phyloP scores from a whole-genome alignment of 2,797 vertebrate species.

The Cichlasoma orientale region DNA sequence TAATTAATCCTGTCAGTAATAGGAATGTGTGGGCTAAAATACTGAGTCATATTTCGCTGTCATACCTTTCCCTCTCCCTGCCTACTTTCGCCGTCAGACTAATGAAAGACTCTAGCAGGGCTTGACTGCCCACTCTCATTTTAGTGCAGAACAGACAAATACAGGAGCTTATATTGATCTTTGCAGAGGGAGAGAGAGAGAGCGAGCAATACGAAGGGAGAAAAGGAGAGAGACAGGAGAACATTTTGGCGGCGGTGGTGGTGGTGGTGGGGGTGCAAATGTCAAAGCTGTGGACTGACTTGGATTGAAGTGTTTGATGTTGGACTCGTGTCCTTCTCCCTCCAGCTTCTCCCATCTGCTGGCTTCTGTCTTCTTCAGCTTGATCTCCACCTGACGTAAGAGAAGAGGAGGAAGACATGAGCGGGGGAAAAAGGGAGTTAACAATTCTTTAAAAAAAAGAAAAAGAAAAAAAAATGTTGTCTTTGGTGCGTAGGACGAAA shows the following conservation, averaged over 20 bases:
- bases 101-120: slow-evolving; percentile 66
- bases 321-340: slow-evolving; percentile 78
- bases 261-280: slow-evolving; percentile 15
- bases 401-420: not conserved
- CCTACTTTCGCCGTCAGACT: slow-evolving; percentile 65
- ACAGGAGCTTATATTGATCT: slow-evolving; percentile 65
- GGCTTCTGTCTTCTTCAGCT: slow-evolving; percentile 95
- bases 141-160: slow-evolving; percentile 67
- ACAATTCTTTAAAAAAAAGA: not conserved
- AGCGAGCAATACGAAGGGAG: not conserved
- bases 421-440: not conserved
- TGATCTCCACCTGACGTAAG: slow-evolving; percentile 90
- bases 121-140: slow-evolving; percentile 69
- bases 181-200: slow-evolving; percentile 18
- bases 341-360: slow-evolving; percentile 86
- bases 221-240: slow-evolving; percentile 5
- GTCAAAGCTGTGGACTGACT: slow-evolving; percentile 69
- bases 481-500: slow-evolving; percentile 55
- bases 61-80: slow-evolving; percentile 61
- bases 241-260: not conserved
- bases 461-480: slow-evolving; percentile 15
- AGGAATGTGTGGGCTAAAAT: slow-evolving; percentile 67
- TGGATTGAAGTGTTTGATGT: slow-evolving; percentile 78
- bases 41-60: slow-evolving; percentile 64
- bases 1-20: slow-evolving; percentile 74